Evolutionary conservation across 2,113 vertebrate genomes (phyloP).

Genomic region (Calyptommatus sinebrachiatus): DNA sequence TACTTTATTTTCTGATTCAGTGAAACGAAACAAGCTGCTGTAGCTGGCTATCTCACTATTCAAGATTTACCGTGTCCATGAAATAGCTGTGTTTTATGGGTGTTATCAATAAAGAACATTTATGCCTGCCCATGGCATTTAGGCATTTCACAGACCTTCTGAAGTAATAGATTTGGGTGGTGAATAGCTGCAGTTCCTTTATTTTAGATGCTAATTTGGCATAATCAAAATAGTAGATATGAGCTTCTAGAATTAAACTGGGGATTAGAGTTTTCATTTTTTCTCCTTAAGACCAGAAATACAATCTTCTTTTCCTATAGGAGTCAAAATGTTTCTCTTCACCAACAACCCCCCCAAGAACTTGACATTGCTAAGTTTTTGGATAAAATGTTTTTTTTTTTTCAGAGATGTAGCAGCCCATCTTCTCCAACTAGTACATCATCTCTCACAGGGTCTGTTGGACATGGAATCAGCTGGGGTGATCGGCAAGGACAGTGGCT

Average conservation of each 20-base stretch:
- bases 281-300: background rate
- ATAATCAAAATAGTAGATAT: background rate
- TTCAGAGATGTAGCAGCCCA: conserved; percentile 88
- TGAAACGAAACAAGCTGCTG: background rate
- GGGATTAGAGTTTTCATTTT: no score
- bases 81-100: no score
- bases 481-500: conserved; percentile 95
- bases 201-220: background rate
- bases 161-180: background rate
- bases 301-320: background rate
- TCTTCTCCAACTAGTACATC: conserved; percentile 88
- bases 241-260: background rate
- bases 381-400: conserved; percentile 35
- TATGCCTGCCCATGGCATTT: background rate
- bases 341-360: background rate
- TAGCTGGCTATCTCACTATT: background rate
- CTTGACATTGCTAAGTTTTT: background rate
- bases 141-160: background rate
- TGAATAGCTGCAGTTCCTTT: background rate
- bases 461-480: conserved; percentile 80
- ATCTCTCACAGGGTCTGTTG: conserved; percentile 75
- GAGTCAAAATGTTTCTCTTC: no score
- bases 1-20: background rate
- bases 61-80: no score
- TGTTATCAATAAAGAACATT: background rate